Base-by-base conservation (phyloP, 2,888 invertebrate species). In the Fragum sueziense region DNA sequence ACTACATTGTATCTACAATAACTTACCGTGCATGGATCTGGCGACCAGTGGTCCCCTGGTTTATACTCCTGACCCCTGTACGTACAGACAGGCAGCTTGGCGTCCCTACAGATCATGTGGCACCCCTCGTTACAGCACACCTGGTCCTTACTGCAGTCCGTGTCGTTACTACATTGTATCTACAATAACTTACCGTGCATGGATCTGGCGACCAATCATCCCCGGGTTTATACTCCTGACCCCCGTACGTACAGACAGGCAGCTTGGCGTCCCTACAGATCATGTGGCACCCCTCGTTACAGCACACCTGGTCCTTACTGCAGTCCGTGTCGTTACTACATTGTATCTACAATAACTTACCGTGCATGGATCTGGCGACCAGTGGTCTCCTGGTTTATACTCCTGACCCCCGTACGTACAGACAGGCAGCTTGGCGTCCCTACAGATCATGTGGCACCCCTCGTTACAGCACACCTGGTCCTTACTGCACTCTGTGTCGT, bases 91-190 rank as follows among this genome's bases (percentile, higher is more conserved):
- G 37, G 52, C 14, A 51, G 27, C 11, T 70, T 69, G 0, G 61
- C 59, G 9, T 34, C 20, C 20, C 74, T 41, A 54, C 78, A 78
- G 22, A 78, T 54, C n/a, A 34, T 33, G 41, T 70, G 71, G 54
- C 78, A 78, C 0, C 78, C 78, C 29, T 78, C 78, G 47, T 70
- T 73, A 54, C 78, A 78, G 41, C 78, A 78, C 4, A 78, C 37
- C 4, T 70, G 31, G 54, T 70, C 61, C 22, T 52, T 65, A 3
- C 22, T 3, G 33, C 78, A 78, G 25, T 70, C 62, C 0, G 3
- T 4, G 52, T 74, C 41, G 20, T 22, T 34, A 4, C 29, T 47
- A 52, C 69, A 69, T 11, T 31, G 14, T 69, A 20, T n/a, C n/a
- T 47, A 51, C 69, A 69, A 57, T 27, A 22, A 61, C 27, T 61